Conservation (phyloP, 1,140 invertebrate genomes). For the Drosophila willistoni region DNA sequence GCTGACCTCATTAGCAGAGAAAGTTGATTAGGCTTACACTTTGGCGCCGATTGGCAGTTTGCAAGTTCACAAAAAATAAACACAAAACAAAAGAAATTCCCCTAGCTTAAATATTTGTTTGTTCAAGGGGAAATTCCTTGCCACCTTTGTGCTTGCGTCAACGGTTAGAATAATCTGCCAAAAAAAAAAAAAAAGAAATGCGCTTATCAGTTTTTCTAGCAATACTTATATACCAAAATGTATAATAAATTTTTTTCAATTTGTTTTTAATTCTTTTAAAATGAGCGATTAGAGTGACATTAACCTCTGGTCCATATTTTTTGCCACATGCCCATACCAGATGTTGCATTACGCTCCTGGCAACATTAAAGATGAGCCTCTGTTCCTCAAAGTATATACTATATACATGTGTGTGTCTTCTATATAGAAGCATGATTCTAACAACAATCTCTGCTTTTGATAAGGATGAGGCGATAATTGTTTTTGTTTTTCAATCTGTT, state of each 20-base stretch:
- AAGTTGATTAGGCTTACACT: slow-evolving; percentile 11
- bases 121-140: slow-evolving; percentile 1
- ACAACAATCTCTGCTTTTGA: slow-evolving; percentile 31
- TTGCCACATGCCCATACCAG: slow-evolving; percentile 27
- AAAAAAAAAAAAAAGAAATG: background rate
- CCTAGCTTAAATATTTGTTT: background rate
- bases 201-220: slow-evolving; percentile 19
- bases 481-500: slow-evolving; percentile 30
- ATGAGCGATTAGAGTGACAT: slow-evolving; percentile 40
- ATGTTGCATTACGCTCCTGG: slow-evolving; percentile 48
- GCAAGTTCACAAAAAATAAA: too few species aligned
- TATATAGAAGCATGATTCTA: slow-evolving; percentile 7
- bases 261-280: slow-evolving; percentile 46
- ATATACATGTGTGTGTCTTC: background rate
- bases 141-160: background rate
- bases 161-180: background rate
- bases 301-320: slow-evolving; percentile 41
- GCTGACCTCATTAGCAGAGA: slow-evolving; percentile 22
- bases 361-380: slow-evolving; percentile 43
- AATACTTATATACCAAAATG: background rate
- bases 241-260: slow-evolving; percentile 26
- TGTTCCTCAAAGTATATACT: background rate
- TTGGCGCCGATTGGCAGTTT: background rate
- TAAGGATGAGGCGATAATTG: slow-evolving; percentile 52
- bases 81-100: slow-evolving; percentile 3